Evolutionary conservation across 2,888 invertebrate species (phyloP), one percentile per base, ranked within the genome.

Genomic region (Patella depressa): DNA sequence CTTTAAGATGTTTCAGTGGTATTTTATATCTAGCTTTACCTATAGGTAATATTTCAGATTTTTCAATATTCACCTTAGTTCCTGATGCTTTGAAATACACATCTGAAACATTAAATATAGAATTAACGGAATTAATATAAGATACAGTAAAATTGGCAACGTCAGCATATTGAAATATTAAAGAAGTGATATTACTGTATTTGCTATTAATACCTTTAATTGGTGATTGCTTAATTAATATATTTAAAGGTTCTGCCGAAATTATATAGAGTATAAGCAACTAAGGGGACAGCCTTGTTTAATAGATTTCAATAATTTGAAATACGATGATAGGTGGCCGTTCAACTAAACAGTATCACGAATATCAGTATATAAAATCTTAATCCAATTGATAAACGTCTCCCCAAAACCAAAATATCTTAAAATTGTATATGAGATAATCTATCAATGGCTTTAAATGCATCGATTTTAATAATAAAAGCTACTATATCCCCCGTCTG

Each of bases 381-480:
- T 59, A 74, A 74, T 74, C 74, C 74, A 74, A 57, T 29, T 59
- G 29, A 74, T 74, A 29, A 74, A 74, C 12, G 15, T 34, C 55
- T 54, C 24, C n/a, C 74, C 74, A 57, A 74, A 74, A 24, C 59
- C 59, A 19, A 74, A 59, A 45, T 54, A 59, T 59, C 19, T 57
- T 29, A 74, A 59, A 29, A 74, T 45, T 29, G 19, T 71, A 76
- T 79, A 72, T 82, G 80, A 53, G 76, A 79, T 14, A 84, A 83
- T 59, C 84, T 72, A 73, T 85, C 83, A 55, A 85, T 84, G 2
- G 83, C 84, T 70, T 85, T 86, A 71, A 83, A 83, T 73, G 84
- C 84, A 71, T 86, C 85, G 53, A 84, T 55, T 76, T 69, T 70
- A 65, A 84, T 80, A 73, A 85, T 81, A 73, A 75, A 77, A 53